Evolutionary conservation across 2,113 vertebrate species (phyloP), one percentile per base, ranked within the genome.

Genomic region (Albula glossodonta): DNA sequence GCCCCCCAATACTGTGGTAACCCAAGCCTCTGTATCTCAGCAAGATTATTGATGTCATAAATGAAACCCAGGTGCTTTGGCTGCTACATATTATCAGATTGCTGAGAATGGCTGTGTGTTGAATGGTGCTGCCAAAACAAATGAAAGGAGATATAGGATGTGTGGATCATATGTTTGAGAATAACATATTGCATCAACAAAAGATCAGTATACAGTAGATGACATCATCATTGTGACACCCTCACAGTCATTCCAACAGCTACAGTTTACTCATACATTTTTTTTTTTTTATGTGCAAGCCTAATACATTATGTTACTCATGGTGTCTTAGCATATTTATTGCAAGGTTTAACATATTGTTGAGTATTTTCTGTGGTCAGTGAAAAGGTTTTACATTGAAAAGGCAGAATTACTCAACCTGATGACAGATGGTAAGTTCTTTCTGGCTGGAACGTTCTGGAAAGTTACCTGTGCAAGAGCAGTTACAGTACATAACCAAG

Each of bases 51-150:
- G 77, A 84, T 82, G 80, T 70, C 83, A 79, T 79, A 90, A 93
- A 94, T 95, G 79, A 91, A 91, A 89, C 63, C 93, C 92, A 95
- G 90, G 90, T 93, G 93, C 82, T 80, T 83, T 81, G 84, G 74
- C 88, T 84, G 81, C 70, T 56, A 19, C 63, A 63, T 25, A 78
- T 88, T 85, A 88, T 93, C 88, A 86, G 74, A 74, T 93, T 90
- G 89, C 87, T 87, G 79, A 90, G 89, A 89, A 90, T 66, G 83
- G 85, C 84, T 91, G 85, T 81, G 80, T 83, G 87, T 78, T 88
- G 87, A 88, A 70, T 83, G 77, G 83, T 84, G 78, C 84, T 88
- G 92, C 91, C 93, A 93, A 90, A 92, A 85, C 87, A 93, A 92
- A 91, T 88, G 82, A 90, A 88, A 91, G 81, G 88, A 91, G 85